Conservation (phyloP, 2,113 vertebrate genomes). For the Sminthopsis crassicaudata region DNA sequence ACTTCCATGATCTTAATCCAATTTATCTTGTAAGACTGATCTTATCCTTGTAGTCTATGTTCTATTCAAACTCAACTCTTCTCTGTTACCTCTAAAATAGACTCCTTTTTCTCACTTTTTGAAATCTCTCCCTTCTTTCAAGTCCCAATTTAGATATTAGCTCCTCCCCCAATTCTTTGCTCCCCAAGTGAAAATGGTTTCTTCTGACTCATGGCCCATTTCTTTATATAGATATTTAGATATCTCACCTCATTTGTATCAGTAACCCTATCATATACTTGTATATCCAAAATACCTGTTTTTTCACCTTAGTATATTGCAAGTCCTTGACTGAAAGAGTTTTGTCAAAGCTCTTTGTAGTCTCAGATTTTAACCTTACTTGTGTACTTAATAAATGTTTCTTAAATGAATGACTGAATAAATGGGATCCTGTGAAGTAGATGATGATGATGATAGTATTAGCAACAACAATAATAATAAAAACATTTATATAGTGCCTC, state of each 20-base stretch:
- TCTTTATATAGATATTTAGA: neutral
- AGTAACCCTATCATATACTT: neutral
- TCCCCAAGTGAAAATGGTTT: neutral
- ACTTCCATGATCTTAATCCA: neutral
- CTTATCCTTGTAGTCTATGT: neutral
- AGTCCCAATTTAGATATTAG: neutral
- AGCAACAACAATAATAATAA: no score
- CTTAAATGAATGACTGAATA: neutral
- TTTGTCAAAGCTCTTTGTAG: neutral
- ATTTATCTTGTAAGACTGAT: neutral
- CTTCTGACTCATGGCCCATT: neutral
- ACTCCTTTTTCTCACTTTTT: neutral
- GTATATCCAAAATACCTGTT: neutral
- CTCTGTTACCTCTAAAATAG: neutral
- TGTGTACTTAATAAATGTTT: neutral
- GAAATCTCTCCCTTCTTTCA: neutral
- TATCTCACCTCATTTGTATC: neutral
- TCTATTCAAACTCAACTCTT: neutral
- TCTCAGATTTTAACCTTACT: neutral
- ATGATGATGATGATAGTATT: neutral
- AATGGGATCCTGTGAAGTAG: neutral
- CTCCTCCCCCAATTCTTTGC: neutral
- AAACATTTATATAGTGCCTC: rapidly evolving
- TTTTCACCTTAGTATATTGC: neutral
- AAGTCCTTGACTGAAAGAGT: neutral